Conservation (phyloP, 2,888 invertebrate species). For the Oligia strigilis region DNA sequence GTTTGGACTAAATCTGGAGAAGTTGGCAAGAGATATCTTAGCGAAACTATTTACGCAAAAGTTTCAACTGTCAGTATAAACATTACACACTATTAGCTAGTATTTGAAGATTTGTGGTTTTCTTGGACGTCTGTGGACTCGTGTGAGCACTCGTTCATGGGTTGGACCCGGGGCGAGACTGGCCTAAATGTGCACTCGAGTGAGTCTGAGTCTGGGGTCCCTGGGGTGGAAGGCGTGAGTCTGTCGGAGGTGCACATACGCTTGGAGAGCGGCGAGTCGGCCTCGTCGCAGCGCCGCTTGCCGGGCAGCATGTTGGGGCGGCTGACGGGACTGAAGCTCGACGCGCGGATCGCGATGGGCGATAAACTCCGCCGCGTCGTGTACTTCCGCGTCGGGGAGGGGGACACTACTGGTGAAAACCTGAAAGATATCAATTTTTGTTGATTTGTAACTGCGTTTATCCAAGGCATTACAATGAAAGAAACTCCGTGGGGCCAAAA, state of each 20-base stretch:
- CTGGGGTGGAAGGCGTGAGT: slow-evolving; percentile 84
- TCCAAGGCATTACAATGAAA: too few species aligned
- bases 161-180: slow-evolving; percentile 84
- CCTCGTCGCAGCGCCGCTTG: slow-evolving; percentile 92
- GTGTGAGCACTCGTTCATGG: slow-evolving; percentile 78
- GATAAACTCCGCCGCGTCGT: slow-evolving; percentile 96
- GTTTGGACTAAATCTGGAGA: slow-evolving; percentile 51
- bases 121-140: slow-evolving; percentile 72
- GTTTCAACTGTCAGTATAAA: slow-evolving; percentile 65
- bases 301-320: slow-evolving; percentile 88
- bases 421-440: slow-evolving; percentile 68
- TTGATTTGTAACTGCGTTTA: background rate
- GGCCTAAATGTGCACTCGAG: slow-evolving; percentile 88
- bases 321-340: slow-evolving; percentile 92
- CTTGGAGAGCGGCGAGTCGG: slow-evolving; percentile 87
- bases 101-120: slow-evolving; percentile 82
- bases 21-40: slow-evolving; percentile 53
- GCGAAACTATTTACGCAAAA: slow-evolving; percentile 56
- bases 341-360: slow-evolving; percentile 96
- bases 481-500: too few species aligned
- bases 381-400: slow-evolving; percentile 96
- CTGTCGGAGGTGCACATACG: slow-evolving; percentile 83
- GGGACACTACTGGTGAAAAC: slow-evolving; percentile 92
- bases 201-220: slow-evolving; percentile 87
- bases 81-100: slow-evolving; percentile 83